Evolutionary conservation across 2,797 vertebrate species (phyloP).

Genomic region (Pseudopleuronectes americanus): DNA sequence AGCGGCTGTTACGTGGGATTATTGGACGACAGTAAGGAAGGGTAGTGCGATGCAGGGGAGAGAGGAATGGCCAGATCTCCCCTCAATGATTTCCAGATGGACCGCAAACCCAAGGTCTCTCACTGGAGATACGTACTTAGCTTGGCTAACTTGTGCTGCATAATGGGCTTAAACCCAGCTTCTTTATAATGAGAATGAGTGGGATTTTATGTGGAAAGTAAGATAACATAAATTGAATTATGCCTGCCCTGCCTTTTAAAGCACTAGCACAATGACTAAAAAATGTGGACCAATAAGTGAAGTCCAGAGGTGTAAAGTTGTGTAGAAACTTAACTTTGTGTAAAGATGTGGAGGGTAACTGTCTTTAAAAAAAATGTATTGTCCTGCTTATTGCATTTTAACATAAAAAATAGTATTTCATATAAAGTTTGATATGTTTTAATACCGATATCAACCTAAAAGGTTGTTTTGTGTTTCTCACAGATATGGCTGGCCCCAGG

Average conservation of each 20-base stretch:
- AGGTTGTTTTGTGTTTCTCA: constrained; percentile 49
- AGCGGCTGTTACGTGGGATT: constrained; percentile 86
- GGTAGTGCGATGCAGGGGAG: constrained; percentile 82
- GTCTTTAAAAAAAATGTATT: constrained; percentile 1
- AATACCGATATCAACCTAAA: neutral
- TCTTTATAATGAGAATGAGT: constrained; percentile 83
- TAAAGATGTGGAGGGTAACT: constrained; percentile 1
- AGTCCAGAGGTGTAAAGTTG: constrained; percentile 31
- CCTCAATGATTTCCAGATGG: constrained; percentile 94
- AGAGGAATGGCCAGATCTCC: constrained; percentile 83
- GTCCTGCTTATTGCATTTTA: neutral
- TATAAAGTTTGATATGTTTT: neutral
- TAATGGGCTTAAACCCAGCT: constrained; percentile 73
- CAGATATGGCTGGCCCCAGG: constrained; percentile 81
- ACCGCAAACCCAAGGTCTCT: constrained; percentile 71
- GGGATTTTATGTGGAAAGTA: constrained; percentile 85
- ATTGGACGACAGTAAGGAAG: constrained; percentile 87
- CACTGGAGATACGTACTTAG: constrained; percentile 73
- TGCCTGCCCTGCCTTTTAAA: constrained; percentile 58
- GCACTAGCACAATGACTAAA: constrained; percentile 52
- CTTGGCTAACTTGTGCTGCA: constrained; percentile 67
- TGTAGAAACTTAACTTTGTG: neutral
- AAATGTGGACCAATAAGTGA: constrained; percentile 35
- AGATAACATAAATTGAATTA: constrained; percentile 77
- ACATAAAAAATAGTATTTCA: neutral